Conservation (phyloP, 2,888 invertebrate species). For the Drosophila rellima region DNA sequence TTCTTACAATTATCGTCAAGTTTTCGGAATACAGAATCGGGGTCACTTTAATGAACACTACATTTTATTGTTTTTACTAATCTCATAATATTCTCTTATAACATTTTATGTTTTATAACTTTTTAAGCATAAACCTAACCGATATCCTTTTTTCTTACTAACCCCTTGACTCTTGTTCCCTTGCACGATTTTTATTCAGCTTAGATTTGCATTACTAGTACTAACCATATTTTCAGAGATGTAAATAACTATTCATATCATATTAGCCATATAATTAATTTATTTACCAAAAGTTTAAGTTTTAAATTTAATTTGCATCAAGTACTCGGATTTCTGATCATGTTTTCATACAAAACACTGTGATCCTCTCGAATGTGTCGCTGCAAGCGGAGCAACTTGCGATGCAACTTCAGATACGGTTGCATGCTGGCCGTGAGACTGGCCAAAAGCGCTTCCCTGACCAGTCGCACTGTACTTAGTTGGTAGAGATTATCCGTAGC, state of each 20-base stretch:
- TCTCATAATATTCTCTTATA: too few relatives aligned
- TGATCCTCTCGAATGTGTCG: constrained; percentile 47
- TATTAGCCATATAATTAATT: not conserved
- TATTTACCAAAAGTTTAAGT: constrained; percentile 15
- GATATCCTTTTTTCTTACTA: too few relatives aligned
- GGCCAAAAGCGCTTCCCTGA: constrained; percentile 35
- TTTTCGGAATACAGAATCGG: too few relatives aligned
- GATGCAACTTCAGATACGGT: constrained; percentile 50
- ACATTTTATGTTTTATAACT: too few relatives aligned
- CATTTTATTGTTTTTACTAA: too few relatives aligned
- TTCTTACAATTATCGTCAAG: too few relatives aligned
- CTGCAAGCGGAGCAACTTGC: constrained; percentile 56
- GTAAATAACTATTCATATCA: not conserved
- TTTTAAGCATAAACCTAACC: too few relatives aligned
- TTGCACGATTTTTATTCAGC: too few relatives aligned
- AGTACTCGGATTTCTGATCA: constrained; percentile 22
- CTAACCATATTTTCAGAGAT: too few relatives aligned
- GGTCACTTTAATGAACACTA: too few relatives aligned
- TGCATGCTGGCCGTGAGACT: constrained; percentile 33
- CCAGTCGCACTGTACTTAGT: constrained; percentile 53
- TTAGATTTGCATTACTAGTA: too few relatives aligned
- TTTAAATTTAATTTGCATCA: constrained; percentile 13
- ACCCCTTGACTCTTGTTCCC: too few relatives aligned
- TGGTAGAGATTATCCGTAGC: constrained; percentile 59
- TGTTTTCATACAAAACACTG: constrained; percentile 36